A percentile compares a stretch with the other conserved stretches of the same genome.
Conservation (phyloP, 2,888 invertebrate genomes). For the Melanophora roralis region DNA sequence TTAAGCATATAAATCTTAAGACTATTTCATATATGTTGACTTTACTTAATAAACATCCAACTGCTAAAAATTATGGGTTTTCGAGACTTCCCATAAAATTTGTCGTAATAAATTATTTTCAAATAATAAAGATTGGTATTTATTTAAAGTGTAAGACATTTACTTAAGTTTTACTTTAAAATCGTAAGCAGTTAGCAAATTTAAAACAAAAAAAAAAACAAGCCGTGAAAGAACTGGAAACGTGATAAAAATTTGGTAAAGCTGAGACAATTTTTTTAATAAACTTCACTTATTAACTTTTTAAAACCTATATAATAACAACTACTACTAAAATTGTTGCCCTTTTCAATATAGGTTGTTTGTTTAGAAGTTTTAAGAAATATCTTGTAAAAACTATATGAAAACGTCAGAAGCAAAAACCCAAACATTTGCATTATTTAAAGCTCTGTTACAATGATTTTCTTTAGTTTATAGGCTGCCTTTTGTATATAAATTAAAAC, state of each 20-base stretch:
- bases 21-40: slow-evolving; percentile 36
- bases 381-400: no score
- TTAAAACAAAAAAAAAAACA: no score
- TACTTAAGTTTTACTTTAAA: no score
- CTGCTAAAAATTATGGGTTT: slow-evolving; percentile 6
- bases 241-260: no score
- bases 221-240: no score
- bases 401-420: no score
- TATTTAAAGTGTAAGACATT: neutral
- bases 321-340: neutral
- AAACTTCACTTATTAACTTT: no score
- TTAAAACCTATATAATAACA: neutral
- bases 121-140: neutral
- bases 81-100: slow-evolving; percentile 13
- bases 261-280: no score
- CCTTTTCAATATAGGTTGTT: neutral
- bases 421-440: no score
- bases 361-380: slow-evolving; percentile 9
- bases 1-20: slow-evolving; percentile 56
- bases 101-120: neutral
- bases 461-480: slow-evolving; percentile 49
- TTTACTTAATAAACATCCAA: slow-evolving; percentile 22
- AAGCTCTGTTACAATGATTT: no score
- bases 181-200: no score
- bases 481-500: slow-evolving; percentile 52